Evolutionary conservation across 2,888 invertebrate genomes (phyloP).

Genomic region (Asteroscopus sphinx): DNA sequence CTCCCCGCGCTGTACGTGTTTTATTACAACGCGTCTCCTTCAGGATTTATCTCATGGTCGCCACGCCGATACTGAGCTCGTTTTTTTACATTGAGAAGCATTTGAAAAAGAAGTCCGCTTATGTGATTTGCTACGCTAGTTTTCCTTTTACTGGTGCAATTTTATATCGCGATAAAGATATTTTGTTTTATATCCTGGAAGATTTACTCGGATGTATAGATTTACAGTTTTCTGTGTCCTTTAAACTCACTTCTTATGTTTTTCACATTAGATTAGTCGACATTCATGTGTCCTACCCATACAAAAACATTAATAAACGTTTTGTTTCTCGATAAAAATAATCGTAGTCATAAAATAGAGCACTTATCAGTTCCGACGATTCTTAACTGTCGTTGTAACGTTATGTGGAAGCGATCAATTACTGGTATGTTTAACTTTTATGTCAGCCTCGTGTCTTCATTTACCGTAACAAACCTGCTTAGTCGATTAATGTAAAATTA

Average conservation of each 20-base stretch:
- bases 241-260: conserved; percentile 22
- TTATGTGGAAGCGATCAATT: conserved; percentile 57
- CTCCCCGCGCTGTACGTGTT: conserved; percentile 86
- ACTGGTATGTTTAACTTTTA: conserved; percentile 57
- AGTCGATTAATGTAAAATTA: conserved; percentile 38
- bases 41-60: conserved; percentile 87
- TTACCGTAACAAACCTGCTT: conserved; percentile 36
- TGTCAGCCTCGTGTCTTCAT: conserved; percentile 41
- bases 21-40: conserved; percentile 86
- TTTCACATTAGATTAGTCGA: conserved; percentile 31
- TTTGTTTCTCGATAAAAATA: conserved; percentile 48
- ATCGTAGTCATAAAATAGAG: conserved; percentile 42
- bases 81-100: conserved; percentile 74
- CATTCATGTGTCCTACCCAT: conserved; percentile 35
- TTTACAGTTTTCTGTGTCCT: conserved; percentile 3
- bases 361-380: conserved; percentile 42
- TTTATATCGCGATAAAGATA: conserved; percentile 30
- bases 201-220: conserved; percentile 4
- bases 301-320: conserved; percentile 51
- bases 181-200: conserved; percentile 7
- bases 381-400: conserved; percentile 45
- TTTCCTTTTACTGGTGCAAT: conserved; percentile 60
- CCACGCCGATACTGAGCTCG: conserved; percentile 73
- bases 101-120: conserved; percentile 77
- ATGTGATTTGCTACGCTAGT: conserved; percentile 73